Percentiles rank a stretch among this genome's conserved stretches.
Evolutionary conservation across 1,140 invertebrate genomes (phyloP).

Genomic region (Kradibia gibbosae): DNA sequence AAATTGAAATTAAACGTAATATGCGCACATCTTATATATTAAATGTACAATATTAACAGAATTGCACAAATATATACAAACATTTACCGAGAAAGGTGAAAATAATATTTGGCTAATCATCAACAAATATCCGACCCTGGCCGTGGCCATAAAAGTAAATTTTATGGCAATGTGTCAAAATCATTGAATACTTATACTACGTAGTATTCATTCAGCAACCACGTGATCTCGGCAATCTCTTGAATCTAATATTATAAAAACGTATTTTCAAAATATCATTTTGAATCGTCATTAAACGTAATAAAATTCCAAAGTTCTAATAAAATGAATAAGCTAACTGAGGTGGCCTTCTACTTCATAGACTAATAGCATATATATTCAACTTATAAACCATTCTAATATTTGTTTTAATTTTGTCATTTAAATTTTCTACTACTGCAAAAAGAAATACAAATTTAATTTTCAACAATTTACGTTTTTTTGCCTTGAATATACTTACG

Average conservation of each 20-base stretch:
- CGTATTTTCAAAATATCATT: slow-evolving; percentile 1
- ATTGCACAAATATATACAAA: too few relatives aligned
- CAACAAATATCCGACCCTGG: slow-evolving; percentile 45
- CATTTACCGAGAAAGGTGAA: background rate
- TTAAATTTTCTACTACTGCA: too few relatives aligned
- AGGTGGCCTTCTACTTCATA: too few relatives aligned
- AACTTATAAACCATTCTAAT: too few relatives aligned
- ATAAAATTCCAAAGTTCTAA: too few relatives aligned
- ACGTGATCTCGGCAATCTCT: slow-evolving; percentile 43
- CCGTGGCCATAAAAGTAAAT: slow-evolving; percentile 65
- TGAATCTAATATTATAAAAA: background rate
- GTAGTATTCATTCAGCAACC: slow-evolving; percentile 48
- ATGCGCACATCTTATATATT: background rate
- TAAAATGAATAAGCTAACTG: too few relatives aligned
- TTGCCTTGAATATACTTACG: slow-evolving; percentile 53
- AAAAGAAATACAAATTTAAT: too few relatives aligned
- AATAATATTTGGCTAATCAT: slow-evolving; percentile 21
- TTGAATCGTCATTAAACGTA: background rate
- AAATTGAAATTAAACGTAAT: too few relatives aligned
- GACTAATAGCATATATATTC: too few relatives aligned
- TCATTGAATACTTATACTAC: background rate
- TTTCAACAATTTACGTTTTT: background rate
- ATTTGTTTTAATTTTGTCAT: too few relatives aligned
- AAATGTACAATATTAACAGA: too few relatives aligned
- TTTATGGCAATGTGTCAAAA: slow-evolving; percentile 67